Base-by-base conservation (phyloP, 2,113 vertebrate genomes). In the Myocastor coypus region DNA sequence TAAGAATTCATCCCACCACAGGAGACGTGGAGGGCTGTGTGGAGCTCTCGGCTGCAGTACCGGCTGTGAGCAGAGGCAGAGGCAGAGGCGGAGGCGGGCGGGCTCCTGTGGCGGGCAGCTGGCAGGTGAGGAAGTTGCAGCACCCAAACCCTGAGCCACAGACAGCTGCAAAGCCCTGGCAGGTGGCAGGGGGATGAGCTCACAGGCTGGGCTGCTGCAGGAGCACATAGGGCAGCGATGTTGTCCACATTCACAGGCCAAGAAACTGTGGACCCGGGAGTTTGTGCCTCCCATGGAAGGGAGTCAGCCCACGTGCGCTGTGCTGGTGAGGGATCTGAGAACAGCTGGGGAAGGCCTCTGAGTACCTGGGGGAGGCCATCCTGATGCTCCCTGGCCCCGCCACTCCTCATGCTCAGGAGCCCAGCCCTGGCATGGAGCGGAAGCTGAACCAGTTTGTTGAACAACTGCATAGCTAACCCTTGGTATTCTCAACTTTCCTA, bases 261-360 rank as follows among this genome's bases (percentile, higher is more conserved):
- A 20, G 83, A 85, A 42, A 0, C 63, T 22, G 0, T 1, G 2
- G 46, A 0, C 14, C 16, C 30, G 10, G 66, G 37, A 50, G 4
- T 1, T 30, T 4, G 17, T 5, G 8, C 68, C 9, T 24, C 14
- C 16, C 11, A 0, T 0, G 57, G 17, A 32, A 69, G 71, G 59
- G 4, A 0, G n/a, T 9, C 0, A 0, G 1, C 57, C 30, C 0
- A 7, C 11, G 4, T 20, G 55, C 3, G 1, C 42, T 1, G 11
- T 9, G 17, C 4, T 3, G 85, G 63, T 8, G 26, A 30, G 2
- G 55, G 42, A 20, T 14, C 2, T 8, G 42, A 9, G 17, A 6
- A 28, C 9, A 10, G 85, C 1, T 4, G 55, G 14, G 1, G 5
- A 50, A 16, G 16, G 75, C 37, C 19, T 13, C 61, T 22, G 2